Evolutionary conservation across 1,140 invertebrate species (phyloP).

Genomic region (Euborellia annulipes): DNA sequence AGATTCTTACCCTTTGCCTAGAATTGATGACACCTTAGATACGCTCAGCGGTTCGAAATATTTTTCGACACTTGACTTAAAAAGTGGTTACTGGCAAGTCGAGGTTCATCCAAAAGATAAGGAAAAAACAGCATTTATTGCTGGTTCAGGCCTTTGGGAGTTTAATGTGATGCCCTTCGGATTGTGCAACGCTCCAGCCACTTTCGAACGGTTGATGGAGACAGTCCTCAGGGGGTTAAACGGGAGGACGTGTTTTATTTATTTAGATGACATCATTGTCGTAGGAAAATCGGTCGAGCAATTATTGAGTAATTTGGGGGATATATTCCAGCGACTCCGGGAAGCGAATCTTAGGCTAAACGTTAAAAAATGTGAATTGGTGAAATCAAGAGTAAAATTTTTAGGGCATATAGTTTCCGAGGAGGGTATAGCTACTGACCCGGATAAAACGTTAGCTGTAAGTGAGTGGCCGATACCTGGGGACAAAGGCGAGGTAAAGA

Average conservation of each 20-base stretch:
- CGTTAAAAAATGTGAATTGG: slow-evolving; percentile 21
- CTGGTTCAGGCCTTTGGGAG: slow-evolving; percentile 20
- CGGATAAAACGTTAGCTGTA: slow-evolving; percentile 15
- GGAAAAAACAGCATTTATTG: slow-evolving; percentile 31
- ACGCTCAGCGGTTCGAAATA: slow-evolving; percentile 16
- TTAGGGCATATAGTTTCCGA: slow-evolving; percentile 18
- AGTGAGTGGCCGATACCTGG: slow-evolving; percentile 14
- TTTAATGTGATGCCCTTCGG: slow-evolving; percentile 24
- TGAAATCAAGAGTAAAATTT: slow-evolving; percentile 16
- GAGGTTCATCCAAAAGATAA: slow-evolving; percentile 15
- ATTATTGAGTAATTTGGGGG: too few species aligned
- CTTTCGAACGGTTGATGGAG: slow-evolving; percentile 20
- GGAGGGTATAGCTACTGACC: slow-evolving; percentile 16
- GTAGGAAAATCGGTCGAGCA: neutral
- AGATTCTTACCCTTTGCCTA: slow-evolving; percentile 28
- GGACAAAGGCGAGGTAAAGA: slow-evolving; percentile 13
- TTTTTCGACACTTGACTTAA: slow-evolving; percentile 24
- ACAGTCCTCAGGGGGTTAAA: slow-evolving; percentile 12
- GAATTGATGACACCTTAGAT: slow-evolving; percentile 26
- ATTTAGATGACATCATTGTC: slow-evolving; percentile 5
- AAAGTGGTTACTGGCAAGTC: slow-evolving; percentile 21
- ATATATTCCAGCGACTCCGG: too few species aligned
- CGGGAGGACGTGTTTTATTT: slow-evolving; percentile 7
- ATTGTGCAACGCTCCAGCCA: slow-evolving; percentile 22
- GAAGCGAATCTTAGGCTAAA: slow-evolving; percentile 18